phyloP scores from a whole-genome alignment of 2,797 vertebrate genomes.

The Denticeps clupeoides region DNA sequence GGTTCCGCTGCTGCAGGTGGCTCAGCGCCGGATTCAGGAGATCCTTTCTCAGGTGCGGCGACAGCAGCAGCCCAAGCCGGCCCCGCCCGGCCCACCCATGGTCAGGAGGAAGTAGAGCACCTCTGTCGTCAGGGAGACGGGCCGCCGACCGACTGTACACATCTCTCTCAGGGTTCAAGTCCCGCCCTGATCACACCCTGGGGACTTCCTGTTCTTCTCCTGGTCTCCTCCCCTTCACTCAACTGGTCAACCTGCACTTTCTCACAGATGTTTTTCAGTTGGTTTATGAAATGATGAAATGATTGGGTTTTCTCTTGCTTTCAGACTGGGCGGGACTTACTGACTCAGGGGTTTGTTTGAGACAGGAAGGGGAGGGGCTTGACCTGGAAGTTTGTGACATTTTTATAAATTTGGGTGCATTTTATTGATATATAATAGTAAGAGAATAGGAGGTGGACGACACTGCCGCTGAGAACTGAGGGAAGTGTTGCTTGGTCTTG shows the following conservation, averaged over 20 bases:
- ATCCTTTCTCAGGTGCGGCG: constrained; percentile 95
- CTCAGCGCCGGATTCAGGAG: constrained; percentile 99
- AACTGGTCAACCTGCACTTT: constrained; percentile 50
- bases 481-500: constrained; percentile 89
- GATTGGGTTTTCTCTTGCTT: neutral
- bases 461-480: constrained; percentile 77
- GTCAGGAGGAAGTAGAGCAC: constrained; percentile 79
- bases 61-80: constrained; percentile 79
- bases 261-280: constrained; percentile 51
- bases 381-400: constrained; percentile 81
- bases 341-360: constrained; percentile 60
- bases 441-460: constrained; percentile 65
- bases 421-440: constrained; percentile 49
- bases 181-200: constrained; percentile 57
- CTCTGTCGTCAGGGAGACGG: constrained; percentile 55
- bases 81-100: constrained; percentile 69
- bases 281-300: constrained; percentile 68
- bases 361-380: constrained; percentile 38
- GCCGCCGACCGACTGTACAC: constrained; percentile 41
- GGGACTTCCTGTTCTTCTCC: constrained; percentile 17
- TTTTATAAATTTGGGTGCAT: constrained; percentile 64
- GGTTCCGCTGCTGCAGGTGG: constrained; percentile 60
- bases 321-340: constrained; percentile 49
- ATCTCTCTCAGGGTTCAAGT: constrained; percentile 50
- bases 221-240: constrained; percentile 43